These are phyloP conservation scores for Hydractinia symbiolongicarpus DNA, from an alignment of 30 jellyfish, hydroid and myxozoan genomes.

Conservation along the genomic window DNA sequence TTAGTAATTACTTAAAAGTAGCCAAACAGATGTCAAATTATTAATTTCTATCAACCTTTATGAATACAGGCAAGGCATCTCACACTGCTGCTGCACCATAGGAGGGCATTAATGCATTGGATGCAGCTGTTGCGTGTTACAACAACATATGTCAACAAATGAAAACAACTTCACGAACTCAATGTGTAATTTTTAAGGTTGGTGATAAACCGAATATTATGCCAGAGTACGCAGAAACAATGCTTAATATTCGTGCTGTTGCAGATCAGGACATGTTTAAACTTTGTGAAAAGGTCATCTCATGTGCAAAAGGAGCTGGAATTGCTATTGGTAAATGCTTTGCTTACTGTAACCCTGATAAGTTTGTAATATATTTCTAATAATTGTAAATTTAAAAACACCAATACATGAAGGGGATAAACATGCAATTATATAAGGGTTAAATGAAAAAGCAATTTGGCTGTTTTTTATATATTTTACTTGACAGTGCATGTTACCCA, in stretches of 20 bases:
- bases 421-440: too few relatives aligned
- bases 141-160: constrained; percentile 14
- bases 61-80: constrained; percentile 12
- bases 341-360: neutral
- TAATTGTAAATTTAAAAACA: too few relatives aligned
- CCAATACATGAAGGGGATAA: too few relatives aligned
- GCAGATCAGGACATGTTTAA: neutral
- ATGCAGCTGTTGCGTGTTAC: constrained; percentile 26
- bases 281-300: neutral
- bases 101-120: constrained; percentile 29
- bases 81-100: constrained; percentile 33
- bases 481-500: neutral
- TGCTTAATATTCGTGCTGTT: neutral
- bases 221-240: constrained; percentile 3
- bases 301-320: constrained; percentile 31
- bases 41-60: too few relatives aligned
- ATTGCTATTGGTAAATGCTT: constrained; percentile 10
- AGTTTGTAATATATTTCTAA: too few relatives aligned
- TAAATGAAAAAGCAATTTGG: too few relatives aligned
- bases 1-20: too few relatives aligned
- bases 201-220: constrained; percentile 18
- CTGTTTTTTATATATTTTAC: neutral
- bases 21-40: too few relatives aligned
- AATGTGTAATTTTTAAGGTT: constrained; percentile 17
- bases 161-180: constrained; percentile 17